phyloP scores from a whole-genome alignment of 2,888 invertebrate species.

The Eupelmus urozonus region DNA sequence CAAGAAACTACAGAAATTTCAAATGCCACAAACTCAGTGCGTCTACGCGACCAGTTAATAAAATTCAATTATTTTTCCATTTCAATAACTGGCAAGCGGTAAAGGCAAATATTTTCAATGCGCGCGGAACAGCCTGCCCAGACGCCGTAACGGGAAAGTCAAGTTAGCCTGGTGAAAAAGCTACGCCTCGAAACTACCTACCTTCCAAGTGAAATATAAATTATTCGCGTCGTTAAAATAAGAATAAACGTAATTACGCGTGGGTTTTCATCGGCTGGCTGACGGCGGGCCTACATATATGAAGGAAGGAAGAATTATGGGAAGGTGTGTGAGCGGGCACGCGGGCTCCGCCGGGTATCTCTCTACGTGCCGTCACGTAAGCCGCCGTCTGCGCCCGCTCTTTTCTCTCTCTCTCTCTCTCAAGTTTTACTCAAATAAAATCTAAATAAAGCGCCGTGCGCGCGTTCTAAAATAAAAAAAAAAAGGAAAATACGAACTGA shows the following conservation, averaged over 20 bases:
- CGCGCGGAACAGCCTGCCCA: too few species aligned
- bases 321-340: background rate
- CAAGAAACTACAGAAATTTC: too few species aligned
- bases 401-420: background rate
- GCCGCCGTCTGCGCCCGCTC: conserved; percentile 51
- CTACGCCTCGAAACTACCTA: background rate
- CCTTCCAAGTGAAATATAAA: conserved; percentile 3
- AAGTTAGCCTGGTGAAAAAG: too few species aligned
- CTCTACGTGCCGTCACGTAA: conserved; percentile 71
- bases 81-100: too few species aligned
- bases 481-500: background rate
- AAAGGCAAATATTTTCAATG: too few species aligned
- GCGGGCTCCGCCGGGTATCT: conserved; percentile 41
- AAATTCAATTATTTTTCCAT: too few species aligned
- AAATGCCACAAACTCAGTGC: too few species aligned
- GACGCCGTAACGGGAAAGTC: too few species aligned
- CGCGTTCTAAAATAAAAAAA: conserved; percentile 21
- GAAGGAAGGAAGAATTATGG: conserved; percentile 44
- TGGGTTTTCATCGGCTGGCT: conserved; percentile 31
- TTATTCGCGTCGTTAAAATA: conserved; percentile 12
- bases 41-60: too few species aligned
- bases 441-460: conserved; percentile 69
- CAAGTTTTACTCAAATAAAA: conserved; percentile 69
- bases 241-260: conserved; percentile 26
- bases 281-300: conserved; percentile 1